Base-by-base conservation (phyloP, 2,888 invertebrate genomes). In the Morpho deidamia region DNA sequence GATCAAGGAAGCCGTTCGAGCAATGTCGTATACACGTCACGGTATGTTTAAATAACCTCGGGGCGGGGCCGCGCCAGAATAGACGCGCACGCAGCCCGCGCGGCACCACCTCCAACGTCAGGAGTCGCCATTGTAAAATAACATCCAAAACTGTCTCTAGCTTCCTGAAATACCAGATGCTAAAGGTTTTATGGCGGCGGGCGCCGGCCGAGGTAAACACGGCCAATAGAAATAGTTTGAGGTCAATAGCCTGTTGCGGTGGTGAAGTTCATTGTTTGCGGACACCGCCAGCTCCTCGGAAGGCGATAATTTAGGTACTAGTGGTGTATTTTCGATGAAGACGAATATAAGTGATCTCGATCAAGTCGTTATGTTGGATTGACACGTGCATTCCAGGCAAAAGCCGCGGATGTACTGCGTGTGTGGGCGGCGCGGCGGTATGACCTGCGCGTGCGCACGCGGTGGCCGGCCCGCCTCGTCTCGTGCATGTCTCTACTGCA, bases 11-110 rank as follows among this genome's bases (percentile, higher is more conserved):
- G 62, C 60, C 9, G 69, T 63, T 71, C 65, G 67, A 65, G 59
- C 61, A 59, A 61, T 62, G 60, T 61, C 61, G 68, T 55, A 61
- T 56, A 67, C 69, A 79, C 82, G 79, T 80, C 81, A 78, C 69
- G 69, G 67, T 70, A 67, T 78, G 77, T 81, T 78, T 74, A 83
- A 78, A 82, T 79, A 78, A 70, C 71, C 72, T 70, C 71, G 74
- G 70, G 74, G 75, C 75, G 75, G 70, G 73, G 76, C 74, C 73
- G 67, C 55, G 56, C 58, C 58, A 60, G 66, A 66, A 64, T 62
- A 72, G 71, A 70, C 67, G 68, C 63, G 60, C 58, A 62, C 64
- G 65, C 69, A 85, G 83, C 70, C 82, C 72, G 82, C 78, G 69
- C 73, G 84, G 83, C 83, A 76, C 81, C 83, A 65, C 64, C 68